A percentile compares a stretch with the other conserved stretches of the same genome.
Conservation (phyloP, 2,888 invertebrate species). For the Chouioia cunea region DNA sequence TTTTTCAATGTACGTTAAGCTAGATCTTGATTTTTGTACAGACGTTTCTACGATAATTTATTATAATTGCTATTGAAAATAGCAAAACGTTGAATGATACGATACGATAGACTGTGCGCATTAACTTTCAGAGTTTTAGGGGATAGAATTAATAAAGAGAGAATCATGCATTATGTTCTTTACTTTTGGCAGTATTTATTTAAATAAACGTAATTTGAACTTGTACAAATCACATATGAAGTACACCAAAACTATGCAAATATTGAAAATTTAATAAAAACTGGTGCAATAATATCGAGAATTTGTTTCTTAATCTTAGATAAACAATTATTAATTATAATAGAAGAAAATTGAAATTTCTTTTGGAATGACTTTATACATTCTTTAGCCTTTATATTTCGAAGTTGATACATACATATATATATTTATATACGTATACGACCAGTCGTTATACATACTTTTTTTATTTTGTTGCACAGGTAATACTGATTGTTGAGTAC, state of each 20-base stretch:
- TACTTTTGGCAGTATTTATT: conserved; percentile 48
- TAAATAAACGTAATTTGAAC: conserved; percentile 42
- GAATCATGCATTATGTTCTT: neutral
- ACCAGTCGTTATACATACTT: conserved; percentile 44
- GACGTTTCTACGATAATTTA: conserved; percentile 19
- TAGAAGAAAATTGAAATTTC: conserved; percentile 15
- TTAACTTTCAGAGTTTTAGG: conserved; percentile 12
- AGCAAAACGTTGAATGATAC: conserved; percentile 15
- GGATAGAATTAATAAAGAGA: conserved; percentile 15
- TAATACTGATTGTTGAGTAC: conserved; percentile 46
- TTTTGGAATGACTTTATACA: conserved; percentile 36
- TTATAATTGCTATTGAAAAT: conserved; percentile 4
- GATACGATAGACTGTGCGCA: neutral
- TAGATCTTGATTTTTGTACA: conserved; percentile 22
- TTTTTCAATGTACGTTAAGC: conserved; percentile 7
- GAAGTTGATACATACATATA: conserved; percentile 39
- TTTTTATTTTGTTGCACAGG: conserved; percentile 41
- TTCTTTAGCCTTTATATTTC: conserved; percentile 36
- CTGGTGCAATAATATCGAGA: conserved; percentile 33
- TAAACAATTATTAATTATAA: conserved; percentile 25
- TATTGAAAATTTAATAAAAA: conserved; percentile 34
- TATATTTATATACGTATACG: conserved; percentile 39
- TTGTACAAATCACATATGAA: conserved; percentile 44
- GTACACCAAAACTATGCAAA: conserved; percentile 35
- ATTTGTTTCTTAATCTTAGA: conserved; percentile 18